These are phyloP conservation scores for Augiades crinisus DNA, from an alignment of 2,888 invertebrate species.

Conservation along the genomic window DNA sequence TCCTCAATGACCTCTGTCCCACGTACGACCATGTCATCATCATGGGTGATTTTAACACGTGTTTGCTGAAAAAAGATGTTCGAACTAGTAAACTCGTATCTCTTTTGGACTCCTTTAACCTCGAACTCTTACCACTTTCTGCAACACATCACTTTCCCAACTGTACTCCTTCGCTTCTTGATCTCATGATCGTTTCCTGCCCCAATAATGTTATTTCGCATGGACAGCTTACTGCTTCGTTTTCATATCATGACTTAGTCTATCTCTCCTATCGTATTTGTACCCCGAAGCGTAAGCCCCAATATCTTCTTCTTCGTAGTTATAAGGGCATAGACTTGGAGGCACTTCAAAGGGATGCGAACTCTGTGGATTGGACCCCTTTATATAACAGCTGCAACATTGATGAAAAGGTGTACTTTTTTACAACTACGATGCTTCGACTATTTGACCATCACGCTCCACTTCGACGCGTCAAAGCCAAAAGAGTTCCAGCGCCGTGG, in stretches of 20 bases:
- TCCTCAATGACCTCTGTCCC: too few relatives aligned
- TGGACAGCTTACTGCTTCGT: too few relatives aligned
- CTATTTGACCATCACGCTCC: neutral
- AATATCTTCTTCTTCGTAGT: constrained; percentile 3
- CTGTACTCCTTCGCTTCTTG: too few relatives aligned
- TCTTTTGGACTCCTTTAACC: neutral
- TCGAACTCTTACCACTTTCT: neutral
- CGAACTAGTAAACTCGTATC: neutral
- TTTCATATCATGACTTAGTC: too few relatives aligned
- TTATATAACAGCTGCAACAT: neutral
- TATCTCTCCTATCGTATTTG: neutral
- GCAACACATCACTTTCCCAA: too few relatives aligned
- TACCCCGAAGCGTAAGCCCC: neutral
- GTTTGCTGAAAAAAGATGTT: too few relatives aligned
- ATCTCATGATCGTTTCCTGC: too few relatives aligned
- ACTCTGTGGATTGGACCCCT: neutral
- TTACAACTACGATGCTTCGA: neutral
- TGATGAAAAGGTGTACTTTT: neutral
- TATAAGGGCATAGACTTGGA: neutral
- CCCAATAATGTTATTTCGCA: too few relatives aligned
- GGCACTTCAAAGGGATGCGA: neutral
- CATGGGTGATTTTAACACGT: too few relatives aligned
- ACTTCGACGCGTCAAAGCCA: neutral
- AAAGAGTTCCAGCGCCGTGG: neutral
- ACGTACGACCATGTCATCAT: neutral